Evolutionary conservation across 2,888 invertebrate species (phyloP), one percentile per base, ranked within the genome.

Genomic region (Pristionchus japonicus): DNA sequence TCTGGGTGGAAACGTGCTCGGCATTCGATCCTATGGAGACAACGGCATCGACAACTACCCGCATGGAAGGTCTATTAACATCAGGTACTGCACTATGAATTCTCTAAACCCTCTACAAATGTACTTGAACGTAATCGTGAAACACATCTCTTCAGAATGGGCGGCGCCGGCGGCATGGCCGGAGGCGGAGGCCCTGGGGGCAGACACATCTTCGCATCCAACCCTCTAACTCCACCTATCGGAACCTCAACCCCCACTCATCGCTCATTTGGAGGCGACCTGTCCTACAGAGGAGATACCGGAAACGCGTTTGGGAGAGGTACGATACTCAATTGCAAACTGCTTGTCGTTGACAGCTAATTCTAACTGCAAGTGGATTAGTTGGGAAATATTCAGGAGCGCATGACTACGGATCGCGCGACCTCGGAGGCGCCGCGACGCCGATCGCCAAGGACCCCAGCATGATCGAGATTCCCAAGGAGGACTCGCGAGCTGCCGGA

Each of bases 141-240:
- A n/a, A n/a, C n/a, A n/a, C n/a, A n/a, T 70, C 15, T 7, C 6
- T 77, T 52, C 82, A 52, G 82, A 83, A 52, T 49, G 52, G 82
- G 82, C 3, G 82, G 82, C 23, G 34, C 52, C 23, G 82, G 82
- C 34, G 80, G 80, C 9, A 80, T 80, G 80, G 80, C 47, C 3
- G 80, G 47, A 49, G 37, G 77, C 17, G 85, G 85, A n/a, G 40
- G 37, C 2, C 27, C 34, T 15, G 80, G 89, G 37, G 90, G 91
- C 17, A 90, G 92, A 23, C 91, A 93, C 49, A 94, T 93, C 3
- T 94, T 92, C 88, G 94, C 94, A 27, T 94, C 94, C 13, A 94
- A 94, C 86, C 94, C 94, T 49, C 89, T 94, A 89, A 94, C 94
- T n/a, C 94, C 94, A 31, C 94, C 94, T 61, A 91, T 93, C n/a